Evolutionary conservation across 2,797 vertebrate genomes (phyloP).

Genomic region (Capromys pilorides): DNA sequence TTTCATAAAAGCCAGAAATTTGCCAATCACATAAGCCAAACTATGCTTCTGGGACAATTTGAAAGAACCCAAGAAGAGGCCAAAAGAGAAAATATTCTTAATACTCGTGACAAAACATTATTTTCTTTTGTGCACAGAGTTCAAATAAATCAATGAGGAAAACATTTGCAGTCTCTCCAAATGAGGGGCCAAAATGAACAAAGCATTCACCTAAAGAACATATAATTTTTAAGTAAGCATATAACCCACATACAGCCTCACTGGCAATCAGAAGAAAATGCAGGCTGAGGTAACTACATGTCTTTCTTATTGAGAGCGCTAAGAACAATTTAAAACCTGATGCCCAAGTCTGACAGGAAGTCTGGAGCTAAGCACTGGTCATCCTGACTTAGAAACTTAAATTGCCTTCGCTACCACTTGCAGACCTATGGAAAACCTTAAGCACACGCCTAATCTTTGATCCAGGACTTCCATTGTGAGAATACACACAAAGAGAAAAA

Average conservation of each 20-base stretch:
- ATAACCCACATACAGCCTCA: neutral
- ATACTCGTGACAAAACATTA: neutral
- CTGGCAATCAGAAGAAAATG: constrained; percentile 37
- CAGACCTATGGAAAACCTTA: neutral
- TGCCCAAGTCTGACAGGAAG: neutral
- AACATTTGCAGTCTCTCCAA: neutral
- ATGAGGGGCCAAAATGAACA: neutral
- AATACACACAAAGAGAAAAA: neutral
- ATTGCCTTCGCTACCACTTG: neutral
- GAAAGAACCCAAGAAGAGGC: neutral
- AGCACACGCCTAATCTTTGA: neutral
- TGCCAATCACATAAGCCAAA: constrained; percentile 18
- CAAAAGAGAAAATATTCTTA: constrained; percentile 19
- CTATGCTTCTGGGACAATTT: neutral
- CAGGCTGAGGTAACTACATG: neutral
- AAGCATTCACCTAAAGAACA: constrained; percentile 6
- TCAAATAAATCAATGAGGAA: constrained; percentile 45
- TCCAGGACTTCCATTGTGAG: neutral
- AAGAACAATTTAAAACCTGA: constrained; percentile 28
- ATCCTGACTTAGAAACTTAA: neutral
- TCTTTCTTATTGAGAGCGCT: neutral
- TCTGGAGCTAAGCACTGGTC: neutral
- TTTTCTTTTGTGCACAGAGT: neutral
- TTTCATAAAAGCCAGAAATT: constrained; percentile 42
- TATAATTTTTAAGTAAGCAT: constrained; percentile 8